phyloP scores from a whole-genome alignment of 2,113 vertebrate species.

The Puma concolor region DNA sequence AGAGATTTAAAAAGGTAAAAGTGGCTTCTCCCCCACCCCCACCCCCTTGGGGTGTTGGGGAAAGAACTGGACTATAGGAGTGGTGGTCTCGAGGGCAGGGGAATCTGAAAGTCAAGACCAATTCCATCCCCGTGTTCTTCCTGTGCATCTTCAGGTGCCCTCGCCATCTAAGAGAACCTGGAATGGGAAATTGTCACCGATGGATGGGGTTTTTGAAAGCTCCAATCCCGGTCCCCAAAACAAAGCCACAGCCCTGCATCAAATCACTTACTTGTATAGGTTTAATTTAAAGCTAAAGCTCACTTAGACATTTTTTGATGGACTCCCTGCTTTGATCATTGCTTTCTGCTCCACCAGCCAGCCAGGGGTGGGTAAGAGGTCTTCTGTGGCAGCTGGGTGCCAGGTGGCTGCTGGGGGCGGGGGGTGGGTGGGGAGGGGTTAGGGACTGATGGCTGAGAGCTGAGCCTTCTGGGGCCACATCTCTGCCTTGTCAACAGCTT shows the following conservation, averaged over 20 bases:
- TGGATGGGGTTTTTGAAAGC: neutral
- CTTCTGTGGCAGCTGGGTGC: neutral
- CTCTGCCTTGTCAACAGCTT: neutral
- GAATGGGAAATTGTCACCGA: neutral
- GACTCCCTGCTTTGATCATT: neutral
- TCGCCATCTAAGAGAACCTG: neutral
- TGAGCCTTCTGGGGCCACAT: neutral
- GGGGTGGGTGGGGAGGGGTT: rapidly evolving
- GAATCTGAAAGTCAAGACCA: neutral
- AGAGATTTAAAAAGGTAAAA: neutral
- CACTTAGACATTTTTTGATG: neutral
- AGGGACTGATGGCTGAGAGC: neutral
- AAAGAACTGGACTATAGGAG: neutral
- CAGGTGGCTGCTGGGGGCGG: no score
- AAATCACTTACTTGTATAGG: neutral
- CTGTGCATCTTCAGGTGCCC: neutral
- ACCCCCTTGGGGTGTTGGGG: neutral
- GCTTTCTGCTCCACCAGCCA: neutral
- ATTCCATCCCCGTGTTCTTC: neutral
- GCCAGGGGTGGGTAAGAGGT: neutral
- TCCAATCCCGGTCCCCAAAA: neutral
- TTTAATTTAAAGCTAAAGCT: constrained; percentile 25
- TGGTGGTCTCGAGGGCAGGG: neutral
- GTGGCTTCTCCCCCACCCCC: no score
- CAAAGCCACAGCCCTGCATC: neutral